phyloP scores from a whole-genome alignment of 2,113 vertebrate species.

The Tyrannus savana region DNA sequence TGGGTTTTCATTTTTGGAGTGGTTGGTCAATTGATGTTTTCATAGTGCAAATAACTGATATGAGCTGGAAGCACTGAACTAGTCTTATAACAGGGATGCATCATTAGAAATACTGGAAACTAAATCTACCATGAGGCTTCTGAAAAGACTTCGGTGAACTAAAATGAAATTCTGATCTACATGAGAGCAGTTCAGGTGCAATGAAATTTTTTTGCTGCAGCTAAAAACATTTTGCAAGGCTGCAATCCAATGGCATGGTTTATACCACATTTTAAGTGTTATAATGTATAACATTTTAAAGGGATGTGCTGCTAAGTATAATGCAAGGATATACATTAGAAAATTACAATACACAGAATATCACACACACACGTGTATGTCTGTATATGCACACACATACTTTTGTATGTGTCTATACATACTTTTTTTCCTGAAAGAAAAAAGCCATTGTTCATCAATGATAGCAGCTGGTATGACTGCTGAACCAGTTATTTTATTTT shows the following conservation, averaged over 20 bases:
- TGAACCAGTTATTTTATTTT: conserved; percentile 72
- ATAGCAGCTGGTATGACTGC: conserved; percentile 54
- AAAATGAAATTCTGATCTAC: not conserved
- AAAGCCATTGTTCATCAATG: conserved; percentile 47
- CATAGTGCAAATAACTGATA: not conserved
- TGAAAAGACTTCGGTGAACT: not conserved
- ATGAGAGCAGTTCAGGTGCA: not conserved
- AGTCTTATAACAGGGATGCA: not conserved
- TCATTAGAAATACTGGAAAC: not conserved
- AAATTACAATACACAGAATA: not conserved
- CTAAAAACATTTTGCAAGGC: not conserved
- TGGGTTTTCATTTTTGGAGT: not conserved
- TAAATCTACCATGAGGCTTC: not conserved
- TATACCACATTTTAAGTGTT: not conserved
- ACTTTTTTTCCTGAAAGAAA: conserved; percentile 11
- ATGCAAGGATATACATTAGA: not conserved
- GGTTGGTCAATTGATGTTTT: not conserved
- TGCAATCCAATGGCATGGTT: not conserved
- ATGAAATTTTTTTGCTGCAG: not conserved
- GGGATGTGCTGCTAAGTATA: not conserved
- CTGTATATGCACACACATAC: not conserved
- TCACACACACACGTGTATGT: not conserved
- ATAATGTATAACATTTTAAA: not conserved
- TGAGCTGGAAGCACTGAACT: not conserved
- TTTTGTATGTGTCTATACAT: not conserved